Evolutionary conservation across 2,797 vertebrate genomes (phyloP).

Genomic region (Onychomys leucogaster): DNA sequence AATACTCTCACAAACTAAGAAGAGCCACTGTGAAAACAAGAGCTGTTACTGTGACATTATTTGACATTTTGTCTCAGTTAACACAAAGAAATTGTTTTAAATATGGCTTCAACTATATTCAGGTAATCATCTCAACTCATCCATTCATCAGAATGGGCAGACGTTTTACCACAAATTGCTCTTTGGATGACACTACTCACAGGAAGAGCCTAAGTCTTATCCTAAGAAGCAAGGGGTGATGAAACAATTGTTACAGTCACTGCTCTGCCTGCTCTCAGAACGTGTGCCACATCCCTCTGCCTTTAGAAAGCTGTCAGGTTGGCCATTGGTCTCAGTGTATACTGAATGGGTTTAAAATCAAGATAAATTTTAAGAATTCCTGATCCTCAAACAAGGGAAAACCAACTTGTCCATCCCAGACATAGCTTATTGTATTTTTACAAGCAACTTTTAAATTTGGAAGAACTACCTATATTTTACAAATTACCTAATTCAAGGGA

Average conservation of each 20-base stretch:
- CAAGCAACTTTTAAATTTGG: not conserved
- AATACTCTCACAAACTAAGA: conserved; percentile 37
- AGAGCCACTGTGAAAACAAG: conserved; percentile 16
- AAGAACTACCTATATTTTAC: not conserved
- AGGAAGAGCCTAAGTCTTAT: not conserved
- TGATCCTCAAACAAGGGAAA: not conserved
- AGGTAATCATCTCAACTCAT: conserved; percentile 34
- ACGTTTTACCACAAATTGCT: conserved; percentile 14
- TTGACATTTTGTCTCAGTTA: not conserved
- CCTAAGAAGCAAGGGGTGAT: not conserved
- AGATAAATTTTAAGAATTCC: not conserved
- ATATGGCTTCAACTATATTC: conserved; percentile 40
- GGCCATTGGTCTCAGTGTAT: not conserved
- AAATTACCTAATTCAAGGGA: not conserved
- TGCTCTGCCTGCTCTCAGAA: not conserved
- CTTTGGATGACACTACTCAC: not conserved
- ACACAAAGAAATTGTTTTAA: conserved; percentile 39
- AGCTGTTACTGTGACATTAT: not conserved
- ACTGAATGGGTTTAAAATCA: conserved; percentile 14
- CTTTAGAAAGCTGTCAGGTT: conserved; percentile 27
- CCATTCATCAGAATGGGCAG: conserved; percentile 4
- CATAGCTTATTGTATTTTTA: not conserved
- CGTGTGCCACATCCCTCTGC: not conserved
- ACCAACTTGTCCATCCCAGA: not conserved
- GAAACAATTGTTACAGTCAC: conserved; percentile 1